Base-by-base conservation (phyloP, 2,113 vertebrate species). In the Stegostoma tigrinum region DNA sequence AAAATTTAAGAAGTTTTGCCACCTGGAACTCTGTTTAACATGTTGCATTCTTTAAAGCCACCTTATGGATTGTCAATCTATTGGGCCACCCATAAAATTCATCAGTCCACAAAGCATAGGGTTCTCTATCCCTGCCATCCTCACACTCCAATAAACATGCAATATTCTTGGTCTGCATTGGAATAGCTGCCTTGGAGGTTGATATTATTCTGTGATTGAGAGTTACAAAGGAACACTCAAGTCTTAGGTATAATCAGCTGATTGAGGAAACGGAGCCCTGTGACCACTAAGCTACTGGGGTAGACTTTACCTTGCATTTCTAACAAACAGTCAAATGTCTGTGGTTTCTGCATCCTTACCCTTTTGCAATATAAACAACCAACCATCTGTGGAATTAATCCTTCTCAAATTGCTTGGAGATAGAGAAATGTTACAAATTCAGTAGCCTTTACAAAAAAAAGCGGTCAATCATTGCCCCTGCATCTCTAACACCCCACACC, bases 361-460 rank as follows among this genome's bases (percentile, higher is more conserved):
- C 34, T 67, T 94, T 14, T 66, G 90, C 61, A 93, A 93, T 27
- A 93, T 23, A 93, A 45, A 94, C 91, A 94, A 42, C 64, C 30
- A 68, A 8, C 19, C 61, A 14, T 94, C 91, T 42, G 19, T 94
- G n/a, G 64, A 67, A 68, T 70, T 94, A 68, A 70, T 21, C 91
- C 66, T 67, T 23, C n/a, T 21, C 2, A 21, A 75, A 94, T 38
- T 70, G 66, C 38, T 94, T 68, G 91, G 64, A 94, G n/a, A 42
- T 42, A 6, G 42, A 95, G 95, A 67, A 96, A 97, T 55, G 94
- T 61, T 85, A 61, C 96, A 55, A 96, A 70, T 96, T 95, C 67
- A 19, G 45, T 34, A 75, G 38, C 38, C 27, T 90, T 95, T 52
- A 23, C 66, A 66, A 90, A 61, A 68, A 95, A 95, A 45, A 38